Conservation (phyloP, 2,888 invertebrate species). For the Clepsis dumicolana region DNA sequence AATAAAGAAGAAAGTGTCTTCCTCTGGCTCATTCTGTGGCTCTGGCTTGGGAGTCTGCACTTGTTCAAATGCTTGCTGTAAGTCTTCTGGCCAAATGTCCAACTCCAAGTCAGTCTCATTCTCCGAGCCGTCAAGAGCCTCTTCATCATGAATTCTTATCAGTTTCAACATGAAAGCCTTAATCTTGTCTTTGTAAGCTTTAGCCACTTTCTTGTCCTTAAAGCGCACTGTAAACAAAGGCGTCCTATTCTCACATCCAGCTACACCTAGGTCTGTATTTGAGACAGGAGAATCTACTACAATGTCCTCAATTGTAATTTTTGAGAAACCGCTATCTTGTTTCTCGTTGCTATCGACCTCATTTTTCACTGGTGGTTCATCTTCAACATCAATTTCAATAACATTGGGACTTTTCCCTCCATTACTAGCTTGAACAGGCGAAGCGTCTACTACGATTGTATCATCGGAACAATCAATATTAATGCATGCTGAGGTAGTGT, state of each 20-base stretch:
- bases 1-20: constrained; percentile 75
- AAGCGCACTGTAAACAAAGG: constrained; percentile 79
- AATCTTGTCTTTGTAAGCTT: constrained; percentile 76
- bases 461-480: constrained; percentile 57
- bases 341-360: constrained; percentile 54
- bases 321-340: constrained; percentile 50
- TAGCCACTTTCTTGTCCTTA: constrained; percentile 73
- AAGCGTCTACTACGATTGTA: constrained; percentile 48
- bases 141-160: constrained; percentile 68
- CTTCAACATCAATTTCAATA: constrained; percentile 48
- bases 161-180: constrained; percentile 77
- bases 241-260: constrained; percentile 74
- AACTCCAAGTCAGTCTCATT: constrained; percentile 73
- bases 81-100: constrained; percentile 77
- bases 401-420: constrained; percentile 72
- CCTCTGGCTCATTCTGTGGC: constrained; percentile 47
- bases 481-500: constrained; percentile 54
- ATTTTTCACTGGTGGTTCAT: constrained; percentile 44
- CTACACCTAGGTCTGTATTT: constrained; percentile 67
- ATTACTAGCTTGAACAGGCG: constrained; percentile 57
- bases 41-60: constrained; percentile 17
- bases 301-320: constrained; percentile 70
- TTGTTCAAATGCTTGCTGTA: constrained; percentile 50
- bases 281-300: constrained; percentile 71
- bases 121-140: constrained; percentile 56